Conservation (phyloP, 2,797 vertebrate genomes). For the Xyrichtys novacula region DNA sequence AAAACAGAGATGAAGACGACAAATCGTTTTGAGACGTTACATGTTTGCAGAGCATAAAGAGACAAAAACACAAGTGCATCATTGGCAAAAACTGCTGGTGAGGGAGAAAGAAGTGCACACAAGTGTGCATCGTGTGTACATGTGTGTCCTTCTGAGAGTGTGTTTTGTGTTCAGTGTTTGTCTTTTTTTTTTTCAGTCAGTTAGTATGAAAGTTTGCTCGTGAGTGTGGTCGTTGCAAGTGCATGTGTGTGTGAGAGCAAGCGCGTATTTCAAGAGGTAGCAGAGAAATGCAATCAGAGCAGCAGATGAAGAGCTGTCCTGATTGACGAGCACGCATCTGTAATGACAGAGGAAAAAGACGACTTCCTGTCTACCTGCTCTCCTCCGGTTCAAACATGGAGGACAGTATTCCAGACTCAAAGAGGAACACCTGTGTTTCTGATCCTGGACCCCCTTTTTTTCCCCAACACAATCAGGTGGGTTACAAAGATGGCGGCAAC, state of each 20-base stretch:
- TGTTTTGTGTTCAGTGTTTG: conserved; percentile 34
- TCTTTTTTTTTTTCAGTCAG: conserved; percentile 32
- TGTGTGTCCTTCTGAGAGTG: conserved; percentile 30
- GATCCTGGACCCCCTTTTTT: background rate
- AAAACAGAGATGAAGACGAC: conserved; percentile 49
- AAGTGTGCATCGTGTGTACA: conserved; percentile 19
- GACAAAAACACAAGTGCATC: conserved; percentile 78
- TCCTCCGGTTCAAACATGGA: conserved; percentile 20
- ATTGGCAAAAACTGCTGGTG: conserved; percentile 86
- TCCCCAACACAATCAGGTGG: background rate
- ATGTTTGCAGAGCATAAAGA: conserved; percentile 64
- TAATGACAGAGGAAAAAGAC: conserved; percentile 27
- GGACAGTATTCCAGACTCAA: background rate
- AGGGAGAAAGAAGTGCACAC: conserved; percentile 75
- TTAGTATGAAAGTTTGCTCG: conserved; percentile 22
- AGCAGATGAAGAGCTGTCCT: conserved; percentile 31
- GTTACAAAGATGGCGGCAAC: background rate
- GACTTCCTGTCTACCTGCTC: conserved; percentile 19
- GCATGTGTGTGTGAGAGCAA: conserved; percentile 53
- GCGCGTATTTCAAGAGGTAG: conserved; percentile 79
- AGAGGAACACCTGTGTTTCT: background rate
- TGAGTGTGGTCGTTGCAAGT: conserved; percentile 44
- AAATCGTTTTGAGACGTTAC: conserved; percentile 51
- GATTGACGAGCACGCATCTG: conserved; percentile 22
- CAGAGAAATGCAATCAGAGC: conserved; percentile 69